These are phyloP conservation scores for Paraplagusia blochii DNA, from an alignment of 2,113 vertebrate species.

Conservation along the genomic window DNA sequence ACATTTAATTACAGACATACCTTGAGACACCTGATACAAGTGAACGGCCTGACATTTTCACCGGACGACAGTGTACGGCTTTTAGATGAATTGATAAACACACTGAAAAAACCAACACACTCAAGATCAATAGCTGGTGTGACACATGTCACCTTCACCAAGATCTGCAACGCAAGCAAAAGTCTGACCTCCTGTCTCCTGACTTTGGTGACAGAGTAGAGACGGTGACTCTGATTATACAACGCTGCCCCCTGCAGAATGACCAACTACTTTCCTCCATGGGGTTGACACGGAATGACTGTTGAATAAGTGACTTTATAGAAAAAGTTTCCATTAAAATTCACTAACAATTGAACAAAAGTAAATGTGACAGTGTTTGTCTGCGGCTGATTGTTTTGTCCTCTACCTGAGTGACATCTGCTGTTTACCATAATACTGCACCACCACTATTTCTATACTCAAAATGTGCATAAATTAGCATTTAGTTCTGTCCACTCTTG, in stretches of 20 bases:
- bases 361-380: too few relatives aligned
- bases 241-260: too few relatives aligned
- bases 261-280: too few relatives aligned
- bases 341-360: too few relatives aligned
- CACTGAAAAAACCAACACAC: constrained; percentile 10
- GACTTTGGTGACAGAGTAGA: constrained; percentile 7
- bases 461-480: not conserved
- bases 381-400: not conserved
- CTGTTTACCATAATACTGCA: constrained; percentile 1
- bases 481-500: not conserved
- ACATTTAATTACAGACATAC: constrained; percentile 6
- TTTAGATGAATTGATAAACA: constrained; percentile 22
- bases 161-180: constrained; percentile 44
- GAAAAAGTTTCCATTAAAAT: too few relatives aligned
- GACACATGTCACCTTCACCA: constrained; percentile 49
- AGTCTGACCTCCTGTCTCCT: constrained; percentile 26
- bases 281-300: too few relatives aligned
- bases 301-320: too few relatives aligned
- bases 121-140: constrained; percentile 61
- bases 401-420: not conserved
- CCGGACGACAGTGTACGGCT: not conserved
- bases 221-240: not conserved
- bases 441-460: not conserved
- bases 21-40: constrained; percentile 11
- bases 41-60: constrained; percentile 12